Conservation (phyloP, 1,140 invertebrate species). For the Oryctes rhinoceros region DNA sequence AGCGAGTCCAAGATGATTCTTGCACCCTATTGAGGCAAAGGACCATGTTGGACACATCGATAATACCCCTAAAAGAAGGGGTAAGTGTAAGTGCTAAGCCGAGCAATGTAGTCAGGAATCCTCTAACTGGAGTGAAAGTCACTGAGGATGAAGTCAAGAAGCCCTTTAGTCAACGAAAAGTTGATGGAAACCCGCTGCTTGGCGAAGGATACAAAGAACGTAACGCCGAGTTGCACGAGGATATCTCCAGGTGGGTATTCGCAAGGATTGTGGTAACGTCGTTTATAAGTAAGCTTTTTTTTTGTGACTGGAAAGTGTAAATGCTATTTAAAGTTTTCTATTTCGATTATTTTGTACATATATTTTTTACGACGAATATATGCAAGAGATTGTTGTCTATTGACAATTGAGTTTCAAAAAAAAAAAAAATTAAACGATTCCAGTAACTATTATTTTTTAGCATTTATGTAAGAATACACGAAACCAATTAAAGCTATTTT, state of each 20-base stretch:
- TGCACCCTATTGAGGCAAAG: conserved; percentile 43
- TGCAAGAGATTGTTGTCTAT: no score
- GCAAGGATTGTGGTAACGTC: conserved; percentile 62
- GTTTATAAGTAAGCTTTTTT: no score
- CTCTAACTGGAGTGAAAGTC: conserved; percentile 54
- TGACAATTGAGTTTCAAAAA: no score
- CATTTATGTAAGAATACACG: no score
- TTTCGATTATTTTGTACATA: no score
- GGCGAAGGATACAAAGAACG: conserved; percentile 61
- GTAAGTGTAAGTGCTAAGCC: conserved; percentile 32
- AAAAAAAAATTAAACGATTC: no score
- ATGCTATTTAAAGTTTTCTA: no score
- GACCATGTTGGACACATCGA: conserved; percentile 47
- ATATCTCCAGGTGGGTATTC: conserved; percentile 65
- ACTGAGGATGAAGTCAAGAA: conserved; percentile 54
- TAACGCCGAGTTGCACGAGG: conserved; percentile 46
- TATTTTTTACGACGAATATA: no score
- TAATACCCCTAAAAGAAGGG: conserved; percentile 42
- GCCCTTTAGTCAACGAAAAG: conserved; percentile 45
- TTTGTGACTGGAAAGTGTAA: no score
- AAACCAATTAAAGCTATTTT: no score
- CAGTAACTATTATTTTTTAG: no score
- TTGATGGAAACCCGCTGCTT: conserved; percentile 66
- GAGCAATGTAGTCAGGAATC: conserved; percentile 49
- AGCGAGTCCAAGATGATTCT: conserved; percentile 43